Conservation (phyloP, 2,888 invertebrate species). For the Drosophila neotestacea region DNA sequence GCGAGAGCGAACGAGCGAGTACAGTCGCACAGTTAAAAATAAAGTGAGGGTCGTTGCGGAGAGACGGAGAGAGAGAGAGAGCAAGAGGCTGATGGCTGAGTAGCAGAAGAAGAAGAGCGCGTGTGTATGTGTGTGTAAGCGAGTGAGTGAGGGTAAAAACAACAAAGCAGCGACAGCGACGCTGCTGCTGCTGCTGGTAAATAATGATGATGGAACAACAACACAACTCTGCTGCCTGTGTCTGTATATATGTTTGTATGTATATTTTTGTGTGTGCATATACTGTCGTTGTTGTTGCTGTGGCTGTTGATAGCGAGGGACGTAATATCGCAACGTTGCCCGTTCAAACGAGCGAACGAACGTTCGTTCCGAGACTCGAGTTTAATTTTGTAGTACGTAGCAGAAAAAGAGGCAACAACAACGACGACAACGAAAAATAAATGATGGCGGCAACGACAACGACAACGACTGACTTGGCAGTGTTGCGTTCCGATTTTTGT, state of each 20-base stretch:
- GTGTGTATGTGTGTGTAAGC: slow-evolving; percentile 10
- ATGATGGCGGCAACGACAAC: slow-evolving; percentile 75
- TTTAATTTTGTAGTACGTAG: slow-evolving; percentile 81
- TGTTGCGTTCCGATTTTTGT: slow-evolving; percentile 80
- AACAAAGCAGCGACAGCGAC: slow-evolving; percentile 66
- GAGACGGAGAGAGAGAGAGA: slow-evolving; percentile 35
- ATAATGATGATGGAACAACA: slow-evolving; percentile 80
- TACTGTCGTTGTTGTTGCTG: slow-evolving; percentile 43
- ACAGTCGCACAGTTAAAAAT: slow-evolving; percentile 84
- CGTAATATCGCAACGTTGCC: slow-evolving; percentile 79
- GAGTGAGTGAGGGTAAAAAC: slow-evolving; percentile 73
- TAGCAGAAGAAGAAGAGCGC: slow-evolving; percentile 44
- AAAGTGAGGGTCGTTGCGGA: slow-evolving; percentile 70
- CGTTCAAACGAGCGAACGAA: slow-evolving; percentile 76
- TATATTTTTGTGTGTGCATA: slow-evolving; percentile 40
- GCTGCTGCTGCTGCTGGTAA: slow-evolving; percentile 71
- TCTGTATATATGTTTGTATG: slow-evolving; percentile 23
- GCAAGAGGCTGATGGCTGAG: slow-evolving; percentile 39
- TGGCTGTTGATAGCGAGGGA: slow-evolving; percentile 71
- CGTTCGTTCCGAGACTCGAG: slow-evolving; percentile 77
- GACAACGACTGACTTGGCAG: slow-evolving; percentile 74
- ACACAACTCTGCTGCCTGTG: slow-evolving; percentile 45
- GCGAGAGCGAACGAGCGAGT: slow-evolving; percentile 80
- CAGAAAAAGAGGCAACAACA: slow-evolving; percentile 68
- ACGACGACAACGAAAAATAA: slow-evolving; percentile 67